phyloP scores from a whole-genome alignment of 2,113 vertebrate species.

The Dipodomys spectabilis region DNA sequence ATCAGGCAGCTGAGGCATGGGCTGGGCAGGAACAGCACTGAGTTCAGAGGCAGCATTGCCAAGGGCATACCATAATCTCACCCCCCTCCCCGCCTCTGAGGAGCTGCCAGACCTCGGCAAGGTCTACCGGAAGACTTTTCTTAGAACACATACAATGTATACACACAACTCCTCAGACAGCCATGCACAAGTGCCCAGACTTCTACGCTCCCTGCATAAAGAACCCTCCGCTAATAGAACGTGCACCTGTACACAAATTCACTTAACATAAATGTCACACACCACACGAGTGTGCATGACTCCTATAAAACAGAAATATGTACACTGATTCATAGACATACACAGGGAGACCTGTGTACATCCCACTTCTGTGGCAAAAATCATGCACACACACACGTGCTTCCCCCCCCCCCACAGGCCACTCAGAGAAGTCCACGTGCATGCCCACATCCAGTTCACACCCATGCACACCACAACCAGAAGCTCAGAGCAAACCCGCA shows the following conservation, averaged over 20 bases:
- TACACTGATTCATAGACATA: rapidly evolving
- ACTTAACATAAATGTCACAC: background rate
- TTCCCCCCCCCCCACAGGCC: background rate
- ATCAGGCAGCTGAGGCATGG: background rate
- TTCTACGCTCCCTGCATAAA: background rate
- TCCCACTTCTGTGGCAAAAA: background rate
- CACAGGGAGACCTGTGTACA: rapidly evolving
- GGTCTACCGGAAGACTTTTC: background rate
- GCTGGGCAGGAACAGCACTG: rapidly evolving
- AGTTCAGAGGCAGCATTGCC: background rate
- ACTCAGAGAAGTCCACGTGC: no score
- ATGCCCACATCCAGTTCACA: background rate
- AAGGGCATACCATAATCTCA: background rate
- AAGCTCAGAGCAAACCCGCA: background rate
- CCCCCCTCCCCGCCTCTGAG: rapidly evolving
- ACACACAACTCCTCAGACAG: background rate
- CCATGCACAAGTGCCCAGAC: no score
- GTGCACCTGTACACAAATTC: background rate
- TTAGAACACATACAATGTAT: background rate
- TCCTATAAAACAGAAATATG: background rate
- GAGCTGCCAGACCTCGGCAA: background rate
- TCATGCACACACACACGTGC: background rate
- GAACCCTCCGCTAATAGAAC: no score
- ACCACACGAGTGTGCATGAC: background rate
- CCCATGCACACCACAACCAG: background rate